phyloP scores from a whole-genome alignment of 2,797 vertebrate genomes.

The Enteromius anoplus region DNA sequence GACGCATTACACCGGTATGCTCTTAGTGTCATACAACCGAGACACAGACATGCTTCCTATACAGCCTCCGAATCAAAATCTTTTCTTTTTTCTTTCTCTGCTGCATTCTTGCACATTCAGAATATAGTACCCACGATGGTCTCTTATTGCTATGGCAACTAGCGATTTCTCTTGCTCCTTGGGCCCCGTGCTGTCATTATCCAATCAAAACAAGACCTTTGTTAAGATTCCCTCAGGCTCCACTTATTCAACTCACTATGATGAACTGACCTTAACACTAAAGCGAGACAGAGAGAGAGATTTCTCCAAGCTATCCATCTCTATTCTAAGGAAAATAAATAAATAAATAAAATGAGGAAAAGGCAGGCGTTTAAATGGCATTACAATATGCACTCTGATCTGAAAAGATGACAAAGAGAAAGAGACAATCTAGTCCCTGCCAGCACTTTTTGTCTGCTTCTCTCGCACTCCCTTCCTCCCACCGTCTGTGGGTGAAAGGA shows the following conservation, averaged over 20 bases:
- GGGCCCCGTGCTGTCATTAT: slow-evolving; percentile 73
- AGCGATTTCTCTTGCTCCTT: slow-evolving; percentile 71
- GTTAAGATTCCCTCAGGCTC: slow-evolving; percentile 82
- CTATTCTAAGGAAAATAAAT: slow-evolving; percentile 64
- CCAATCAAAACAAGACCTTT: slow-evolving; percentile 84
- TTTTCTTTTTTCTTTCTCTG: slow-evolving; percentile 68
- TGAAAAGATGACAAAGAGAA: slow-evolving; percentile 24
- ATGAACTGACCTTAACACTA: slow-evolving; percentile 72
- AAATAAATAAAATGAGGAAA: slow-evolving; percentile 54
- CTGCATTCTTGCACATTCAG: slow-evolving; percentile 61
- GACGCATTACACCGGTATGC: slow-evolving; percentile 54
- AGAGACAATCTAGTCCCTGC: slow-evolving; percentile 28
- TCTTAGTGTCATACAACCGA: slow-evolving; percentile 55
- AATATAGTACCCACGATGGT: slow-evolving; percentile 75
- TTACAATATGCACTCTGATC: slow-evolving; percentile 56
- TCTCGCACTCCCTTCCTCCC: slow-evolving; percentile 38
- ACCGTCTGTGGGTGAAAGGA: slow-evolving; percentile 55
- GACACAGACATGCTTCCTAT: slow-evolving; percentile 8
- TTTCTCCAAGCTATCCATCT: slow-evolving; percentile 65
- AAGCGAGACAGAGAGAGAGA: slow-evolving; percentile 60
- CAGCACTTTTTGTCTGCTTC: slow-evolving; percentile 17
- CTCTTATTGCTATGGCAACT: slow-evolving; percentile 83
- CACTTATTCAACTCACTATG: slow-evolving; percentile 81
- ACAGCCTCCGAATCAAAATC: slow-evolving; percentile 66
- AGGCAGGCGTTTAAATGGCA: slow-evolving; percentile 63